Base-by-base conservation (phyloP, 2,888 invertebrate species). In the Andrena bucephala region DNA sequence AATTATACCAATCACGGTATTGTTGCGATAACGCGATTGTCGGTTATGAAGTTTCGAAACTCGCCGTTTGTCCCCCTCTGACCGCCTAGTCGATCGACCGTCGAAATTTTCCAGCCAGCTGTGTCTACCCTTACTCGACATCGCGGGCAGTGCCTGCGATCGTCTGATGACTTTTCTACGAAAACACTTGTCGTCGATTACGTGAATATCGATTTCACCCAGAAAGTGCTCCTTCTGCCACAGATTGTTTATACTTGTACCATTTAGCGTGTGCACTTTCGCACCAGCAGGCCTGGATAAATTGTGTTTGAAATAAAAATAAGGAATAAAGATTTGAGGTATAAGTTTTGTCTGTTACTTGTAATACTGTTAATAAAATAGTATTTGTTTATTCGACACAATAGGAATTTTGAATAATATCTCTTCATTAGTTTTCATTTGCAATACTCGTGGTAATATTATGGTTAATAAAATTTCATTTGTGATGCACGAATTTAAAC, bases 1-100 rank as follows among this genome's bases (percentile, higher is more conserved):
- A 85, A 87, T 78, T 83, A 85, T 85, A 85, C 77, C 83, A 87
- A 85, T 85, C 85, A 87, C 66, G 73, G 77, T 77, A 83, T 86
- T 86, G 83, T 85, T 77, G 83, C 63, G 79, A 83, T 85, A 86
- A 86, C 80, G 65, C 77, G 83, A 86, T 85, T 86, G 79, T 70
- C 77, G 70, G 79, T 85, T 86, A 86, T 80, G 77, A 86, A 86
- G 80, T 86, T 86, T 84, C 68, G 54, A 77, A 77, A 80, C 77
- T 80, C 77, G 27, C 69, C 65, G 57, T 48, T 31, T 10, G 27
- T 54, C 31, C 65, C 57, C 33, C 42, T 48, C 20, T 2, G 54
- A 8, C 3, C 54, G 52, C 20, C 31, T 33, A 33, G 69, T 82
- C 69, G 84, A 73, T 86, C 77, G 65, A 77, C 60, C 73, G 36